Conservation (phyloP, 2,888 invertebrate genomes). For the Gandaritis pyraliata region DNA sequence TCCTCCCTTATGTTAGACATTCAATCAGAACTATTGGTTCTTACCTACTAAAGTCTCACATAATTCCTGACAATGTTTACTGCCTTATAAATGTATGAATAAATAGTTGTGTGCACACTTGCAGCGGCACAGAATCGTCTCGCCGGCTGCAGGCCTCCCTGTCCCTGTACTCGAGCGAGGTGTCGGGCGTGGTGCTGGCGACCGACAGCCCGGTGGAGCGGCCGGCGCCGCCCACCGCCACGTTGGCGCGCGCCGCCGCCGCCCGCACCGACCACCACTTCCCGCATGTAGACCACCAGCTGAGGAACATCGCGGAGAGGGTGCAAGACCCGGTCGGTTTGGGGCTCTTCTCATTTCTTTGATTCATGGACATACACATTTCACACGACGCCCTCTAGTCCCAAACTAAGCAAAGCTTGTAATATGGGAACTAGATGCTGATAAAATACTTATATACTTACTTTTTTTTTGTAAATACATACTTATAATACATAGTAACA, state of each 20-base stretch:
- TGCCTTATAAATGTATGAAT: no score
- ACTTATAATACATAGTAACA: no score
- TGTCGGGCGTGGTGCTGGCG: conserved; percentile 94
- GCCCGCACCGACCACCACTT: conserved; percentile 96
- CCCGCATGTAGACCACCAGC: conserved; percentile 87
- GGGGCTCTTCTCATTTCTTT: background rate
- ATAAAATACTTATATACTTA: no score
- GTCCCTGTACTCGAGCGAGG: conserved; percentile 95
- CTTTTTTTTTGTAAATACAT: no score
- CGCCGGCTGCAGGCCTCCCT: conserved; percentile 96
- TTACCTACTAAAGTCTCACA: no score
- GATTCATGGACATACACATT: no score
- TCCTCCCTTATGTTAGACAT: no score
- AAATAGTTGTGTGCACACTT: background rate
- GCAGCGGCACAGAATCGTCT: conserved; percentile 79
- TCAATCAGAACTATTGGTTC: no score
- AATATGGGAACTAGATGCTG: no score
- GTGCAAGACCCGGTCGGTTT: conserved; percentile 80
- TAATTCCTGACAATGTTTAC: no score
- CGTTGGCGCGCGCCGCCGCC: conserved; percentile 82
- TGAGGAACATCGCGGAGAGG: conserved; percentile 87
- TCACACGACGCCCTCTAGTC: no score
- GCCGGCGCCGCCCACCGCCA: conserved; percentile 39
- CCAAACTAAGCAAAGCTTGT: no score
- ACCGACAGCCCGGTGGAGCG: conserved; percentile 79